These are phyloP conservation scores for Tautogolabrus adspersus DNA, from an alignment of 2,113 vertebrate genomes.

Conservation along the genomic window DNA sequence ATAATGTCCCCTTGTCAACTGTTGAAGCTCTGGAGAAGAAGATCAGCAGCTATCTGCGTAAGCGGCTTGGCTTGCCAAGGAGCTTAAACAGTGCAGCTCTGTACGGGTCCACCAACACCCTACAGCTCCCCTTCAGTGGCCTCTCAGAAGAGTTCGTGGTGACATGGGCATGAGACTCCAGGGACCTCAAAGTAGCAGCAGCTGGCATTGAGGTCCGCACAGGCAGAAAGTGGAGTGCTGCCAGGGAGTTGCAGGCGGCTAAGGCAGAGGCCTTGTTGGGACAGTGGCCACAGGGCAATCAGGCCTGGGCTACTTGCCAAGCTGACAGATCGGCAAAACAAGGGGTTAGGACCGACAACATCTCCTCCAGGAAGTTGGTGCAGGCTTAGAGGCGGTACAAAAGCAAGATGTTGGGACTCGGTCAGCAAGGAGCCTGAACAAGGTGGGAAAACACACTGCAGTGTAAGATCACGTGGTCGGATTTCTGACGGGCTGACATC, in stretches of 20 bases:
- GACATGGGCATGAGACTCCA: not conserved
- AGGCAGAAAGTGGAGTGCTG: not conserved
- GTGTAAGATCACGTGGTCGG: not conserved
- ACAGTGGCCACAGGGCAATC: not conserved
- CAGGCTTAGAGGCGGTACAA: no score
- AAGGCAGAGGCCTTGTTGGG: not conserved
- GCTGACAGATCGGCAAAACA: not conserved
- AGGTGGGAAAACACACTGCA: conserved; percentile 1
- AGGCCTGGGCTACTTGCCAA: not conserved
- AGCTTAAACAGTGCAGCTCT: not conserved
- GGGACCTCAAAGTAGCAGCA: not conserved
- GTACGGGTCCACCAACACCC: not conserved
- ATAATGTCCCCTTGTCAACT: no score
- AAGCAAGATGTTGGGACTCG: not conserved
- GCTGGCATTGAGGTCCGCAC: not conserved
- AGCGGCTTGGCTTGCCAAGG: not conserved
- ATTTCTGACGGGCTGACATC: not conserved
- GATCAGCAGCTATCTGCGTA: not conserved
- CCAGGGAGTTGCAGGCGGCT: not conserved
- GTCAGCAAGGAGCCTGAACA: not conserved
- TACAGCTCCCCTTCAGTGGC: not conserved
- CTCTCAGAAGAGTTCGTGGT: not conserved
- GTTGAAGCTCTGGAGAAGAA: not conserved
- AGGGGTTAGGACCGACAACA: no score
- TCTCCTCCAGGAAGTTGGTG: no score